Evolutionary conservation across 2,113 vertebrate species (phyloP), one percentile per base, ranked within the genome.

Genomic region (Zingel zingel): DNA sequence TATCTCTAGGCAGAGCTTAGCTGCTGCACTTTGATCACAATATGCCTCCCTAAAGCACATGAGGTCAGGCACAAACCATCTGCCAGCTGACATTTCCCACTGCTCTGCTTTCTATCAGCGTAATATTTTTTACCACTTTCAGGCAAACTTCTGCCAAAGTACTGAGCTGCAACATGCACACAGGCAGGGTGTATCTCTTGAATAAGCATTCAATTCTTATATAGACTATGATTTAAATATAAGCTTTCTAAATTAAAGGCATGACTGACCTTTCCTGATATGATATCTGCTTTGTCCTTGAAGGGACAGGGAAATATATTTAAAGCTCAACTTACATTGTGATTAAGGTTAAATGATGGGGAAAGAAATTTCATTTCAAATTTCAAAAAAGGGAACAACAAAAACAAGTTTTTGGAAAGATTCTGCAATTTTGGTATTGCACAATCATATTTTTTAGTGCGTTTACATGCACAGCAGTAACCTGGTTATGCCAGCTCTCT

Each of bases 1-100:
- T 81, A 73, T 88, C 86, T 89, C 72, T 45, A 70, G 83, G 89
- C 88, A 54, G 79, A 69, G 91, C 69, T 83, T 76, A 89, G 81
- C 82, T 63, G 58, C 77, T 65, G 77, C 82, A 87, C 90, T 92
- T 90, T 92, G 87, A 92, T 92, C 86, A 68, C 64, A 74, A 68
- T 81, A 69, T 61, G 54, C 36, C 62, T 88, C 76, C 75, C 61
- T 6, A 50, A 68, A 86, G 81, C 68, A 63, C 21, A 74, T 0
- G 16, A 86, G 72, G 86, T 82, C 84, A 73, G 81, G 67, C 63
- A 43, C 7, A 74, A 82, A 79, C 84, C 85, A 85, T 85, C 81
- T 86, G 68, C 80, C 54, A 51, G 69, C 50, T 23, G 53, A 65
- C 33, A 1, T 72, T 81, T 82, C 71, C 63, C 63, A 62, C 67